phyloP scores from a whole-genome alignment of 2,888 invertebrate species.

The Mantis religiosa region DNA sequence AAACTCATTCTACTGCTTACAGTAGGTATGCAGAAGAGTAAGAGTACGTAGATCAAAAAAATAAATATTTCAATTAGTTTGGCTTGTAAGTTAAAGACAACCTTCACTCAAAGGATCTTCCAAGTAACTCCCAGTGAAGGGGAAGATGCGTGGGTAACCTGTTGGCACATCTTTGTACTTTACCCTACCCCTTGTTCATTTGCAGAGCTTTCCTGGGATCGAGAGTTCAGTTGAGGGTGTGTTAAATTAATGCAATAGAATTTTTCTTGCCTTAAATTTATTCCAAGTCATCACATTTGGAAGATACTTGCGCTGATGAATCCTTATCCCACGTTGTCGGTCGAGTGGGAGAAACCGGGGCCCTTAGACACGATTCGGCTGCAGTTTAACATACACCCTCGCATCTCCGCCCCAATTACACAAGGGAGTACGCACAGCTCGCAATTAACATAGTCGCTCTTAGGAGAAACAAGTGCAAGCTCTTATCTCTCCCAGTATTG shows the following conservation, averaged over 20 bases:
- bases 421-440: neutral
- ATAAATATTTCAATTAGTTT: neutral
- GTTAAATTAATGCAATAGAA: neutral
- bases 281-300: neutral
- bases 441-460: neutral
- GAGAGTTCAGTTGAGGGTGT: neutral
- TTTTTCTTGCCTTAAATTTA: neutral
- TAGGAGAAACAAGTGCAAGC: neutral
- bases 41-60: neutral
- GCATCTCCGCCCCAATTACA: neutral
- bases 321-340: neutral
- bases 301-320: neutral
- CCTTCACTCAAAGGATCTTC: neutral
- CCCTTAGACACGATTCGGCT: neutral
- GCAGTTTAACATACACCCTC: neutral
- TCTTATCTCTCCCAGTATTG: neutral
- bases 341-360: neutral
- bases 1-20: no score
- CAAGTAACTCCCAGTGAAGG: neutral
- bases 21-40: no score
- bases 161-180: neutral
- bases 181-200: neutral
- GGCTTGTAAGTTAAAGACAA: neutral
- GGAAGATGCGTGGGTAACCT: neutral
- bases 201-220: neutral